These are phyloP conservation scores for Ptilorrhoa leucosticta DNA, from an alignment of 2,113 vertebrate species.

Conservation along the genomic window DNA sequence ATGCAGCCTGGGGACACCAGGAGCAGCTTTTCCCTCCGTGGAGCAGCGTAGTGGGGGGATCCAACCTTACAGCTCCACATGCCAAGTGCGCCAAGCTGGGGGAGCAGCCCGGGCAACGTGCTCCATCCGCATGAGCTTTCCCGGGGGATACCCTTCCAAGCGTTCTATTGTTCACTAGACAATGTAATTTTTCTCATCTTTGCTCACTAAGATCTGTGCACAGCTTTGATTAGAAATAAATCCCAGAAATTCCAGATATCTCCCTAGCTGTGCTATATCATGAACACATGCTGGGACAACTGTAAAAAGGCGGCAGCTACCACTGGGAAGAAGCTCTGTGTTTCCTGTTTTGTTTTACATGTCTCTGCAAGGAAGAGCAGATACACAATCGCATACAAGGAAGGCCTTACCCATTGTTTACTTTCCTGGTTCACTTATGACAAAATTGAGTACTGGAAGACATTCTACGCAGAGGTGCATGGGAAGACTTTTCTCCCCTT, in stretches of 20 bases:
- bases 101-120: not conserved
- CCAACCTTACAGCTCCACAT: not conserved
- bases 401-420: not conserved
- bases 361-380: not conserved
- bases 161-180: not conserved
- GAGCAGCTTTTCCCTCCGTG: not conserved
- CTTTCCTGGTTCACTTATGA: not conserved
- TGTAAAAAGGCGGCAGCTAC: not conserved
- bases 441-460: not conserved
- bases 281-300: not conserved
- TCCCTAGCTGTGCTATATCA: not conserved
- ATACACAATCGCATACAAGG: not conserved
- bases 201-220: not conserved
- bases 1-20: not conserved
- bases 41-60: fast-evolving
- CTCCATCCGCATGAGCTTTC: fast-evolving
- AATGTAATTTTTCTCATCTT: not conserved
- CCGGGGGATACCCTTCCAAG: not conserved
- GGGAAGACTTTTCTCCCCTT: not conserved
- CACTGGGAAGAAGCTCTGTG: not conserved
- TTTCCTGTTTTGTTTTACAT: not conserved
- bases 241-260: conserved; percentile 30
- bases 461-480: not conserved
- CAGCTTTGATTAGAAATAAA: conserved; percentile 43
- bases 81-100: fast-evolving